Percentiles rank a stretch among this genome's conserved stretches.
These are phyloP conservation scores for Lamellibrachia satsuma DNA, from an alignment of 2,888 invertebrate species.

Conservation along the genomic window DNA sequence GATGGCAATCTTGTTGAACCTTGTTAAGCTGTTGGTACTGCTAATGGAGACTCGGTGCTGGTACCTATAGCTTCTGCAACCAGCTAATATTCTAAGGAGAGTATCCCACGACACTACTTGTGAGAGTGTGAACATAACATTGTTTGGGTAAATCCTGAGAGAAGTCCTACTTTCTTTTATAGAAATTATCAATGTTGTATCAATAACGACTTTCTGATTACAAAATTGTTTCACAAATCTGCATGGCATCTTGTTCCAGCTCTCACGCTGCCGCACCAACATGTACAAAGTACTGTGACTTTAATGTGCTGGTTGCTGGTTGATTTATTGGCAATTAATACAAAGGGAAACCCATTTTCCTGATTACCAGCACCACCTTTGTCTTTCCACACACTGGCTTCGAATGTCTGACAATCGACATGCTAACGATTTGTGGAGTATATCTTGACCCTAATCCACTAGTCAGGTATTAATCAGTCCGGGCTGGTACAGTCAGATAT, in stretches of 20 bases:
- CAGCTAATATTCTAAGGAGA: not conserved
- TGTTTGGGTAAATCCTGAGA: not conserved
- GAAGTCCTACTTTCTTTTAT: not conserved
- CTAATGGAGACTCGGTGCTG: no score
- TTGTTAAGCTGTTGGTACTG: no score
- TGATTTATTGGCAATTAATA: not conserved
- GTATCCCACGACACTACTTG: not conserved
- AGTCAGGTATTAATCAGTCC: not conserved
- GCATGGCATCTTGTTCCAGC: not conserved
- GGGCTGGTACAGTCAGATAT: not conserved
- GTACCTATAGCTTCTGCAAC: not conserved
- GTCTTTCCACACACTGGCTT: not conserved
- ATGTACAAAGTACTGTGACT: not conserved
- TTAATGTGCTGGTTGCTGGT: not conserved
- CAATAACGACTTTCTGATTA: not conserved
- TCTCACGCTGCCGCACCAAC: no score
- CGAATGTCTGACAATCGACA: not conserved
- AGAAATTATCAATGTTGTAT: not conserved
- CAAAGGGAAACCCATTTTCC: not conserved
- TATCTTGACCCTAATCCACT: not conserved
- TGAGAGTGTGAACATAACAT: not conserved
- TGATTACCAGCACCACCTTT: not conserved
- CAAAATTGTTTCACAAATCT: not conserved
- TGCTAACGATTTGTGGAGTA: not conserved
- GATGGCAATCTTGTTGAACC: no score